A percentile compares a stretch with the other conserved stretches of the same genome.
These are phyloP conservation scores for Dasyprocta punctata DNA, from an alignment of 2,113 vertebrate species.

Conservation along the genomic window DNA sequence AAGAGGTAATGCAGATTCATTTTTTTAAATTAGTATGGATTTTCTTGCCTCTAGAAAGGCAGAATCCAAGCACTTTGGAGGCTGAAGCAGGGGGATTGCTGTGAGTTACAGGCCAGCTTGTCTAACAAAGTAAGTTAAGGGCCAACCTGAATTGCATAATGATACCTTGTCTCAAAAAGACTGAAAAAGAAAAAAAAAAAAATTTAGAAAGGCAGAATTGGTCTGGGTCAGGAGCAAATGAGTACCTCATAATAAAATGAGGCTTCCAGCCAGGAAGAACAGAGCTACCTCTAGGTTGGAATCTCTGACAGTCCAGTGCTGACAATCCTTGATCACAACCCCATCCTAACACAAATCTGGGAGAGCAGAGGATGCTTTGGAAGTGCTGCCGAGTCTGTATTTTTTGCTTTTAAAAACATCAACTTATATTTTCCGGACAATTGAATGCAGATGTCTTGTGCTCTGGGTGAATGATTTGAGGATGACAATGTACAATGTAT, in stretches of 20 bases:
- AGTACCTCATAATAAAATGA: background rate
- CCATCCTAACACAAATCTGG: background rate
- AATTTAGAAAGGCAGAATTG: background rate
- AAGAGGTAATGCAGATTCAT: background rate
- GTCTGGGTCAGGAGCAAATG: background rate
- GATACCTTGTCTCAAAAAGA: background rate
- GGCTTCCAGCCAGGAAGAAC: background rate
- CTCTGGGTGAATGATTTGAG: too few species aligned
- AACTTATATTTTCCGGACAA: too few species aligned
- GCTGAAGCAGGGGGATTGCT: background rate
- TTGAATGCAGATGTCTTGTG: too few species aligned
- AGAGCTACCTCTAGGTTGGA: too few species aligned
- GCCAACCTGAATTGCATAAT: background rate
- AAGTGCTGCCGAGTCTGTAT: background rate
- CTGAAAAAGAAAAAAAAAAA: background rate
- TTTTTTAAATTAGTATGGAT: background rate
- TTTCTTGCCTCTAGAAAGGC: constrained; percentile 13
- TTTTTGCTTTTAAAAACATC: constrained; percentile 19
- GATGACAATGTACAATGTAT: too few species aligned
- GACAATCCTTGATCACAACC: background rate
- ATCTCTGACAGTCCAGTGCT: background rate
- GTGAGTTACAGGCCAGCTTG: background rate
- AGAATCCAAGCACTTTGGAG: background rate
- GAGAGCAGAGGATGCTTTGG: background rate
- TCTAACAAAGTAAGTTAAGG: background rate